Base-by-base conservation (phyloP, 2,113 vertebrate genomes). In the Actenoides lindsayi region DNA sequence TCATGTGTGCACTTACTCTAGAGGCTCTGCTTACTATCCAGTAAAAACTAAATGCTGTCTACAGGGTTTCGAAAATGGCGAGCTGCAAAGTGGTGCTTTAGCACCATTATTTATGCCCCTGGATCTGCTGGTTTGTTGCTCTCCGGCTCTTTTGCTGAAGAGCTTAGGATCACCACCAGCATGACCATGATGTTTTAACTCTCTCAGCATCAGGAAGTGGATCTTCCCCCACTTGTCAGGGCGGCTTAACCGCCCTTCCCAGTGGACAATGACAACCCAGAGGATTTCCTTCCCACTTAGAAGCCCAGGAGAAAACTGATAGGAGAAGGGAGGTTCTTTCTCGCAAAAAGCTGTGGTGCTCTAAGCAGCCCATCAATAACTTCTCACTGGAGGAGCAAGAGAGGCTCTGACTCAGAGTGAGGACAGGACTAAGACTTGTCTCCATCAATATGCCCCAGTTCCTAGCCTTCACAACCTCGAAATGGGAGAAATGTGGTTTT, bases 61-160 rank as follows among this genome's bases (percentile, higher is more conserved):
- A 3, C 6, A 9, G 39, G 21, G 9, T 37, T 90, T 92, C 46
- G 6, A 3, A 77, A 73, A 69, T 1, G 4, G 35, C 50, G 74
- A 74, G 54, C 44, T 53, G 27, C 0, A 0, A 70, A 81, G n/a
- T 0, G 0, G 9, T 37, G n/a, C 68, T 53, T 51, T 42, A 60
- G 7, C 28, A n/a, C 39, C 39, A 31, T 28, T 64, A n/a, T 51
- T 67, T 51, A 39, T 64, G 48, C 18, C 89, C 16, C 33, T 23
- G 17, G 41, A 33, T 37, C 13, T 51, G 37, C 37, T 41, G 24
- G n/a, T 74, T 19, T 17, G 5, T 68, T 91, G 30, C 33, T 62
- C 21, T 90, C 57, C 39, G n/a, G 41, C 11, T 83, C 70, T 86
- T 87, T 35, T 57, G 16, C 42, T 75, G 53, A 81, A 59, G 31